Base-by-base conservation (phyloP, 2,113 vertebrate species). In the Gracilinanus agilis region DNA sequence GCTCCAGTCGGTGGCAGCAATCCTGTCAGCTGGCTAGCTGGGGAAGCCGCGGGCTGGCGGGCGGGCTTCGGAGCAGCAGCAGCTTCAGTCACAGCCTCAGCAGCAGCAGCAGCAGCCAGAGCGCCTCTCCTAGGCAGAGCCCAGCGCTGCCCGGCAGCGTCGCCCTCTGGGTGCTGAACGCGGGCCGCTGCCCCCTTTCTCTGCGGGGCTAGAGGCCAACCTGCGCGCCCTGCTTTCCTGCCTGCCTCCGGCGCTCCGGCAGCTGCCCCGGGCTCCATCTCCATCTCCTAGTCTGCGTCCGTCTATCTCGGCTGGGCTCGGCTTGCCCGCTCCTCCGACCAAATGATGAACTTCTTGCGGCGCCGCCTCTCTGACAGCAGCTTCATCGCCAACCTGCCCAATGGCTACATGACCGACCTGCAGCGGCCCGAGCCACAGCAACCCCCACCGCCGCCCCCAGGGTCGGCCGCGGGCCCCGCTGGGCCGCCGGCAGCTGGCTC, bases 311-410 rank as follows among this genome's bases (percentile, higher is more conserved):
- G 96, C 88, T 61, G 92, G 44, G 23, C 88, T 61, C 91, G 53
- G 92, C 67, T 92, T 75, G 96, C 92, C 97, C 92, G 93, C 94
- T 96, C 95, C 92, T 96, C 96, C 23, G 93, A 98, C 98, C 98
- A 99, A 97, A 98, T 98, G 98, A 99, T 99, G 99, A 99, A 99
- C 99, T 99, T 99, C 99, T 99, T 99, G 95, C 99, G 99, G 89
- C 99, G 99, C 95, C 99, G 99, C 95, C 99, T 99, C 94, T 99
- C 99, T 19, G 99, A 99, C 99, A 99, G 99, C 99, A 99, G 99
- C 99, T 99, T 99, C 98, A 99, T 99, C 97, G 99, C 99, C 98
- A 99, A 99, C 98, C 99, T 99, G 96, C 99, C 99, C 98, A 99
- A 99, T 91, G 99, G 99, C 97, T 99, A 99, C 99, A 99, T 99